Evolutionary conservation across 2,113 vertebrate species (phyloP), one percentile per base, ranked within the genome.

Genomic region (Macrotus californicus): DNA sequence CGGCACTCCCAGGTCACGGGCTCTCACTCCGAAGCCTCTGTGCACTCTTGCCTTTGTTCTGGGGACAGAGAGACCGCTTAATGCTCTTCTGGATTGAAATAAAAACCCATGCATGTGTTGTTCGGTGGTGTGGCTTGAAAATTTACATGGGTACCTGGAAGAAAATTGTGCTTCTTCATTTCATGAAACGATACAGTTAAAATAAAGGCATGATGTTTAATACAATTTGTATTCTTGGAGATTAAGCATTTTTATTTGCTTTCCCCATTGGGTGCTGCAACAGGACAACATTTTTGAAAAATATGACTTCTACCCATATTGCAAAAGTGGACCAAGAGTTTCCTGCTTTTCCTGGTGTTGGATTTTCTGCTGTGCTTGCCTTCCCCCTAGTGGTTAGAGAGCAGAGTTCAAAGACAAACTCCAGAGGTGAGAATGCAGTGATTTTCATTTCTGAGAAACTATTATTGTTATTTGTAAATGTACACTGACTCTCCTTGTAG

Each of bases 311-410:
- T 70, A 19, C 12, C 13, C 19, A 6, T 6, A 6, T 72, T 92
- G 13, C 46, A 43, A 24, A 80, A 76, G 36, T 14, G 18, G 7
- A 79, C 29, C 22, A 31, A n/a, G 29, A 81, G 34, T 67, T 64
- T 22, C 16, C 13, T 81, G 21, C 31, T 9, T 8, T 24, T 24
- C 4, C 43, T 14, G 9, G 1, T 50, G 4, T 13, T 56, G 19
- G 26, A 56, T 93, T 94, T 90, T 95, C 12, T 26, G 4, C 46
- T 56, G 82, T 87, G 43, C 75, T 85, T 83, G 75, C 70, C 86
- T 96, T 79, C 93, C 91, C 77, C 88, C 96, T 95, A 66, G 73
- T 95, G 93, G 79, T 66, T 1, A 0, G 24, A 70, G 9, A 85
- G 29, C 41, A 82, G 84, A 89, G 29, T 91, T 29, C 43, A 66